Base-by-base conservation (phyloP, 2,113 vertebrate genomes). In the Catharus minimus region DNA sequence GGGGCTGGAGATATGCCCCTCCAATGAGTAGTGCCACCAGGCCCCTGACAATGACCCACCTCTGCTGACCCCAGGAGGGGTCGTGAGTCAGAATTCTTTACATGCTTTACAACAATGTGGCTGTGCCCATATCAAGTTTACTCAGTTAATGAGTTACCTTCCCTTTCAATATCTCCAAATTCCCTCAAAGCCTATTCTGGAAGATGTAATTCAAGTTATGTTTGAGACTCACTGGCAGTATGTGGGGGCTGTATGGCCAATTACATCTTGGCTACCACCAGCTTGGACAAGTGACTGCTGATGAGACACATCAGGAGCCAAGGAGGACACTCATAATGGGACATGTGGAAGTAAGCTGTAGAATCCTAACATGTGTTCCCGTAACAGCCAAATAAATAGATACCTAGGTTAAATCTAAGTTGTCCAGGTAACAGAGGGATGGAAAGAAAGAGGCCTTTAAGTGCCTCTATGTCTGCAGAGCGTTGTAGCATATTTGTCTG, bases 41-140 rank as follows among this genome's bases (percentile, higher is more conserved):
- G 15, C 24, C 13, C 32, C 47, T 61, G 72, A 36, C 11, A 9
- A 5, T 52, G 27, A 49, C 39, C 32, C 15, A 44, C n/a, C 14
- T 50, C 36, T 65, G 46, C 38, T 49, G 69, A 89, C 26, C 14
- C n/a, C 8, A 0, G 28, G 56, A 33, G 16, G 12, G 9, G 3
- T 39, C 0, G 0, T 43, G 32, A 74, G 26, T 56, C 38, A 62
- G 43, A 73, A 46, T 21, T 74, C 23, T 55, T 28, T 7, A 26
- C 5, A 1, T 26, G 16, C 28, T 67, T 69, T 49, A 39, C 73
- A 92, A n/a, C 1, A 6, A 20, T 0, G 0, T 5, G 11, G 13
- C n/a, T 67, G n/a, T 56, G 47, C 22, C 76, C 38, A 4, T 4
- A 3, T 52, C n/a, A 56, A 23, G n/a, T 71, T 90, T 50, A 33